phyloP scores from a whole-genome alignment of 2,797 vertebrate species.

The Melanotaenia parkinsoni region DNA sequence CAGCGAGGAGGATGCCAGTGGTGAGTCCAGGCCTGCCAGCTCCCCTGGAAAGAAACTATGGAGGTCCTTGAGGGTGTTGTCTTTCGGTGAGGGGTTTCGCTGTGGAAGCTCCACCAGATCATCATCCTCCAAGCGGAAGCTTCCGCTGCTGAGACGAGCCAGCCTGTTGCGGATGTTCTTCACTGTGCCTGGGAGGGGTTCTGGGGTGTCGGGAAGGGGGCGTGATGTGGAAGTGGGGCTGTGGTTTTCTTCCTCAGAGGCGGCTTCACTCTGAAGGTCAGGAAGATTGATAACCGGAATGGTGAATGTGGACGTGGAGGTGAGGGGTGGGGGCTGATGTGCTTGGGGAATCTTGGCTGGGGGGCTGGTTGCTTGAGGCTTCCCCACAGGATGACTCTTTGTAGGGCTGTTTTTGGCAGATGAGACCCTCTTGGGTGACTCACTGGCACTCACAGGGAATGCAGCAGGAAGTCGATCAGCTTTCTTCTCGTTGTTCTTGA shows the following conservation, averaged over 20 bases:
- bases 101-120: constrained; percentile 78
- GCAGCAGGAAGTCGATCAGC: constrained; percentile 91
- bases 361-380: constrained; percentile 38
- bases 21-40: constrained; percentile 81
- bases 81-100: constrained; percentile 66
- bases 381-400: constrained; percentile 48
- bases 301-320: constrained; percentile 65
- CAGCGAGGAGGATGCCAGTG: constrained; percentile 81
- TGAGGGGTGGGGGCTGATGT: constrained; percentile 54
- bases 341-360: constrained; percentile 53
- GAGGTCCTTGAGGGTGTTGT: constrained; percentile 72
- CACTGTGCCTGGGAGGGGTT: constrained; percentile 81
- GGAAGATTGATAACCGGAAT: constrained; percentile 81
- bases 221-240: constrained; percentile 38
- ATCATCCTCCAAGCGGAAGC: constrained; percentile 84
- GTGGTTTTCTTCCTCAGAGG: constrained; percentile 63
- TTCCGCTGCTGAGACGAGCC: constrained; percentile 84
- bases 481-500: constrained; percentile 95
- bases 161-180: constrained; percentile 83
- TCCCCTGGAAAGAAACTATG: constrained; percentile 84
- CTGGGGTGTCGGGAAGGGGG: constrained; percentile 73
- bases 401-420: constrained; percentile 58
- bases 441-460: constrained; percentile 90
- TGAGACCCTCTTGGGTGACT: constrained; percentile 75
- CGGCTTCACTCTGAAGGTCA: constrained; percentile 62